These are phyloP conservation scores for Dascyllus trimaculatus DNA, from an alignment of 2,113 vertebrate genomes.

Conservation along the genomic window DNA sequence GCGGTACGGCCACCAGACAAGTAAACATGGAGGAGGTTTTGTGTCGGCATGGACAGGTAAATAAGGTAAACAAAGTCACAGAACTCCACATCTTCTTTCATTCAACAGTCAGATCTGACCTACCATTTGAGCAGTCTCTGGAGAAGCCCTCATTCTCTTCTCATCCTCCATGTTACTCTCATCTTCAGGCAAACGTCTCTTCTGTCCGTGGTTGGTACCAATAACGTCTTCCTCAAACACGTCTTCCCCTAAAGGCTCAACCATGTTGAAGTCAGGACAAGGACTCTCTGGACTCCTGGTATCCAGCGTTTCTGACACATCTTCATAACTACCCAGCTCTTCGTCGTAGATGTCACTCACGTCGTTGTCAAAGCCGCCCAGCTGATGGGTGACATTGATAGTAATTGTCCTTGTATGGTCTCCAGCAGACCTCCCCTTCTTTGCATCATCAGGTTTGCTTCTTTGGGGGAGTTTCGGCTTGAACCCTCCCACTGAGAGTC, in stretches of 20 bases:
- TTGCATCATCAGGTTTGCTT: slow-evolving; percentile 67
- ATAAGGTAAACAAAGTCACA: too few relatives aligned
- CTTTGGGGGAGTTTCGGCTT: slow-evolving; percentile 89
- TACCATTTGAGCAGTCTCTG: slow-evolving; percentile 49
- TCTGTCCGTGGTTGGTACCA: slow-evolving; percentile 61
- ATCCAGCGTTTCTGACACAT: slow-evolving; percentile 83
- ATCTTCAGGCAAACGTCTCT: slow-evolving; percentile 81
- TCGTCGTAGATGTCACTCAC: slow-evolving; percentile 88
- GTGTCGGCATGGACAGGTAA: neutral
- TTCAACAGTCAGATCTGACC: neutral
- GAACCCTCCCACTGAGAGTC: slow-evolving; percentile 86
- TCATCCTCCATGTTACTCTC: slow-evolving; percentile 49
- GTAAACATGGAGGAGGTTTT: neutral
- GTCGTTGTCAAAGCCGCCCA: slow-evolving; percentile 27
- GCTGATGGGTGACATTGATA: neutral
- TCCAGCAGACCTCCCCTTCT: slow-evolving; percentile 21
- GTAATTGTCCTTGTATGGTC: slow-evolving; percentile 16
- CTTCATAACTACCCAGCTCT: slow-evolving; percentile 86
- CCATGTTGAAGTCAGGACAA: slow-evolving; percentile 16
- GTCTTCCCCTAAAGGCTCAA: slow-evolving; percentile 64
- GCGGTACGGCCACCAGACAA: too few relatives aligned
- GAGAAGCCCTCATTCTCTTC: slow-evolving; percentile 60
- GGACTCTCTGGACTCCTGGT: slow-evolving; percentile 46
- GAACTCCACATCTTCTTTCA: neutral
- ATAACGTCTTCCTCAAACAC: slow-evolving; percentile 40